A percentile compares a stretch with the other conserved stretches of the same genome.
Evolutionary conservation across 2,797 vertebrate genomes (phyloP).

Genomic region (Neostethus bicornis): DNA sequence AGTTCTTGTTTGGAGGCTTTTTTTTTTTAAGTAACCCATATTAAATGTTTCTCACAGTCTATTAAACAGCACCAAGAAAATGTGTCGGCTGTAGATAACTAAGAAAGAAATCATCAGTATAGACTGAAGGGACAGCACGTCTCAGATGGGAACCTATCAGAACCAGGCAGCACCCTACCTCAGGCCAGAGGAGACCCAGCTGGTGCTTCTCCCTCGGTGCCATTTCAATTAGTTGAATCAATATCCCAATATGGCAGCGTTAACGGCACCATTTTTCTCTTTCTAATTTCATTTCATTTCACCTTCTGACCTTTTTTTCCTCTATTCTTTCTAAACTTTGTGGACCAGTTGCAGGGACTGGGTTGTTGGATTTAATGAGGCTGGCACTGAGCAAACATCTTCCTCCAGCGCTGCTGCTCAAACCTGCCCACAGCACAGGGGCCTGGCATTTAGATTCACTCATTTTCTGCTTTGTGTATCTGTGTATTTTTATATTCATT

Average conservation of each 20-base stretch:
- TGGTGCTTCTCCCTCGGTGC: slow-evolving; percentile 72
- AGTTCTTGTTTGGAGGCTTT: slow-evolving; percentile 3
- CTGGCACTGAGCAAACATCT: slow-evolving; percentile 74
- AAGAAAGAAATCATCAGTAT: slow-evolving; percentile 55
- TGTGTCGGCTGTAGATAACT: slow-evolving; percentile 64
- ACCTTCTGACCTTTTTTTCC: slow-evolving; percentile 76
- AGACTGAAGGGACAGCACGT: slow-evolving; percentile 58
- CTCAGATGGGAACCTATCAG: slow-evolving; percentile 75
- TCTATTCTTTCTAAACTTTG: slow-evolving; percentile 65
- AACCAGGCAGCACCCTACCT: slow-evolving; percentile 67
- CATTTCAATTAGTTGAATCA: slow-evolving; percentile 83
- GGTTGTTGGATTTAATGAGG: slow-evolving; percentile 77
- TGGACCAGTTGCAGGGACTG: slow-evolving; percentile 52
- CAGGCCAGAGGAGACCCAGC: slow-evolving; percentile 74
- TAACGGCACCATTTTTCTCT: slow-evolving; percentile 64
- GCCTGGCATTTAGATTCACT: slow-evolving; percentile 77
- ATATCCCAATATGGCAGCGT: slow-evolving; percentile 63
- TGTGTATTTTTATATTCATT: slow-evolving; percentile 73
- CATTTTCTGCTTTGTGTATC: slow-evolving; percentile 69
- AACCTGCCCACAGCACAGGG: slow-evolving; percentile 47
- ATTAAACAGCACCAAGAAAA: slow-evolving; percentile 42
- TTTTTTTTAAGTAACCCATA: slow-evolving; percentile 10
- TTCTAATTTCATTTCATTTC: slow-evolving; percentile 77
- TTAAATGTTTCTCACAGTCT: slow-evolving; percentile 37
- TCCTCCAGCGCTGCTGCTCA: slow-evolving; percentile 59